Evolutionary conservation across 2,797 vertebrate genomes (phyloP), one percentile per base, ranked within the genome.

Genomic region (Buceros bicornis): DNA sequence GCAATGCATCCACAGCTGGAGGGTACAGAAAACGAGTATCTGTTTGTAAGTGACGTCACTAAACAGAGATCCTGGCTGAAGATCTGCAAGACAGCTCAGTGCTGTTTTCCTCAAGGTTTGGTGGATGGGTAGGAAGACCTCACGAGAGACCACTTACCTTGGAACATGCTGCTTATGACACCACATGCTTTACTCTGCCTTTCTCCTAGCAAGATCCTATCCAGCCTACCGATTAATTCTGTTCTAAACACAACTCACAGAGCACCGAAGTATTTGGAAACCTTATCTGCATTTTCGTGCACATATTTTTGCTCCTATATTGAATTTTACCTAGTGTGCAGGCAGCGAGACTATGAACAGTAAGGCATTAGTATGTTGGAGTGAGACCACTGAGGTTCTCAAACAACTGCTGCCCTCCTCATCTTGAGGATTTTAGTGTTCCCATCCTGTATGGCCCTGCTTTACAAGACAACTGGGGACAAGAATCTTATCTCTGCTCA

Each of bases 391-490:
- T 1, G 0, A 11, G 20, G 12, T 54, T 67, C 33, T 71, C 43
- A 58, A 29, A 72, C 16, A 43, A n/a, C 8, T 62, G 62, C 51
- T 73, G n/a, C 26, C 50, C 31, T 67, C 47, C 48, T 80, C 11
- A 22, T 28, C 76, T 62, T 33, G 4, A 76, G 33, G 13, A 60
- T 51, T 42, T 25, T 7, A 8, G 13, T 15, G 15, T 31, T 60
- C 37, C 42, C 43, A 43, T 42, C 35, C 43, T 2, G 3, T 31
- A 40, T 24, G 81, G 50, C 10, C 56, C 57, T 28, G 29, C 16
- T 78, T 65, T 22, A 65, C 0, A 1, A 60, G n/a, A 25, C 0
- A 5, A 7, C n/a, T 11, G 18, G 42, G 24, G 16, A 50, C 16
- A 45, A 54, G 13, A 40, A 5, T 28, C 48, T 67, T 43, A n/a